Conservation (phyloP, 2,888 invertebrate genomes). For the Serrognathus titanus region DNA sequence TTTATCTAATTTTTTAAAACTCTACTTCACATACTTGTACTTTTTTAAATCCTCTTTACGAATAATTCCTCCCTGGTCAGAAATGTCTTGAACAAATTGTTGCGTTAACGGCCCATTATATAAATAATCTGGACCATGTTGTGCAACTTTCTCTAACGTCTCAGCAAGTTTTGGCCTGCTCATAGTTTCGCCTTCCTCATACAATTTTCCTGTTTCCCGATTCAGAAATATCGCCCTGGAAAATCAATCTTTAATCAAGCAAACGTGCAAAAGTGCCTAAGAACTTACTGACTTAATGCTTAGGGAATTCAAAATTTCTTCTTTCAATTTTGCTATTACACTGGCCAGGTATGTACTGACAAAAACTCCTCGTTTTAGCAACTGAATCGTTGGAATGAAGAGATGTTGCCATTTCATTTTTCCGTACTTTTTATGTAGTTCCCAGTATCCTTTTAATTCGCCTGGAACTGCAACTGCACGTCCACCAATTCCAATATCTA, state of each 20-base stretch:
- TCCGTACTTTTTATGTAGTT: conserved; percentile 68
- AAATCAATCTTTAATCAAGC: background rate
- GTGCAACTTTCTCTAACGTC: conserved; percentile 66
- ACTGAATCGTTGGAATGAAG: conserved; percentile 70
- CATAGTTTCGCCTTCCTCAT: conserved; percentile 63
- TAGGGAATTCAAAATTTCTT: conserved; percentile 57
- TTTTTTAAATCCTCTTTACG: conserved; percentile 26
- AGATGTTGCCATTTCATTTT: conserved; percentile 71
- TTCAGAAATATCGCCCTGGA: conserved; percentile 60
- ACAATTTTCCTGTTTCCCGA: conserved; percentile 57
- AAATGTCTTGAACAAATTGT: conserved; percentile 66
- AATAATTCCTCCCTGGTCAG: conserved; percentile 37
- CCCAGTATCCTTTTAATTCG: conserved; percentile 78
- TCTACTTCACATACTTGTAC: conserved; percentile 20
- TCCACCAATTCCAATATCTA: conserved; percentile 52
- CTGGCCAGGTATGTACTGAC: conserved; percentile 64
- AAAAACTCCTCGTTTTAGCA: conserved; percentile 66
- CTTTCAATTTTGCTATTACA: conserved; percentile 53
- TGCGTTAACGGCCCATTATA: conserved; percentile 71
- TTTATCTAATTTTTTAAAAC: too few relatives aligned
- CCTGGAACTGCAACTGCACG: conserved; percentile 80
- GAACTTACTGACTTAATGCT: conserved; percentile 54
- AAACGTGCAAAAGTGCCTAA: background rate
- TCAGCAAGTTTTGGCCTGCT: conserved; percentile 62
- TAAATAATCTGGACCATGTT: conserved; percentile 66